These are phyloP conservation scores for Wiebesia pumilae DNA, from an alignment of 1,140 invertebrate species.

Conservation along the genomic window DNA sequence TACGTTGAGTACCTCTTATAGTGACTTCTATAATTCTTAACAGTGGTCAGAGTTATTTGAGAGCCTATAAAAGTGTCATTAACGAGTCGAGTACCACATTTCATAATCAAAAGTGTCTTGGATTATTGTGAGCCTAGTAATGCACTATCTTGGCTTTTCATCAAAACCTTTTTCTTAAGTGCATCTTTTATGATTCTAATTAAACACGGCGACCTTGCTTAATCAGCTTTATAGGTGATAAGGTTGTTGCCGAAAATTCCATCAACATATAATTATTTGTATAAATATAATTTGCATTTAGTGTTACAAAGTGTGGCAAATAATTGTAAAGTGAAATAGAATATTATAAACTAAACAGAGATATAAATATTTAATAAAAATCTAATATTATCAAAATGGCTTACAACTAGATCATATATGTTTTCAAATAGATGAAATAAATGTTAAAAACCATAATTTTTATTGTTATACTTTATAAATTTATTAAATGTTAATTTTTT, in stretches of 20 bases:
- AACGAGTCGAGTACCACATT: constrained; percentile 7
- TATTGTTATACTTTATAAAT: too few relatives aligned
- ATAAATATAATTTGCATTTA: too few relatives aligned
- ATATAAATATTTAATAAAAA: too few relatives aligned
- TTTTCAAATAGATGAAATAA: too few relatives aligned
- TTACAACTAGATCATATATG: too few relatives aligned
- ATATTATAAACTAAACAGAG: too few relatives aligned
- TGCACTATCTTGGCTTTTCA: constrained; percentile 22
- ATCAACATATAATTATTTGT: too few relatives aligned
- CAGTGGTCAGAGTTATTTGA: not conserved
- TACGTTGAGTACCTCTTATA: constrained; percentile 21
- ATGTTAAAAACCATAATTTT: too few relatives aligned
- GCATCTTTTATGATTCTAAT: constrained; percentile 8
- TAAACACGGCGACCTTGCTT: not conserved
- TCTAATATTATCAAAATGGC: too few relatives aligned
- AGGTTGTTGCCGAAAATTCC: not conserved
- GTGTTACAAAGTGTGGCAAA: too few relatives aligned
- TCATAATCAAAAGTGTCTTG: constrained; percentile 28
- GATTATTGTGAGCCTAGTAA: not conserved
- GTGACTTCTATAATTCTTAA: not conserved
- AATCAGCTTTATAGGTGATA: not conserved
- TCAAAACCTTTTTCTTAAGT: constrained; percentile 23
- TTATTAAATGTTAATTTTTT: too few relatives aligned
- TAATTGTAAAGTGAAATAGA: too few relatives aligned
- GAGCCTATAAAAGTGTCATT: constrained; percentile 15